phyloP scores from a whole-genome alignment of 2,113 vertebrate species.

The Cyrtonyx montezumae region DNA sequence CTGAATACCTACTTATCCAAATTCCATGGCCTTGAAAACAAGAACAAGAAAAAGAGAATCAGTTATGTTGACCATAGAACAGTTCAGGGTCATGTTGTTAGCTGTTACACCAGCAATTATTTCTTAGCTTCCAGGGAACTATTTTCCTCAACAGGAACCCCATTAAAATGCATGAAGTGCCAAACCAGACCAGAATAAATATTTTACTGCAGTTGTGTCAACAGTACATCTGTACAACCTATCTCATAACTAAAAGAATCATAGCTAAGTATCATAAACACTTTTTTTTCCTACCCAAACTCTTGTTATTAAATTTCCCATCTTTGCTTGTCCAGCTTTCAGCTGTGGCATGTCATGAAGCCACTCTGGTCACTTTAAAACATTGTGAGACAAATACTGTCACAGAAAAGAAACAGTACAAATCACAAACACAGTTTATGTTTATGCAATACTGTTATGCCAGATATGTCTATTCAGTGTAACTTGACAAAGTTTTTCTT shows the following conservation, averaged over 20 bases:
- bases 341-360: background rate
- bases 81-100: background rate
- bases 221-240: background rate
- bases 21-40: slow-evolving; percentile 87
- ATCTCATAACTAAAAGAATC: background rate
- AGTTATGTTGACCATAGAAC: background rate
- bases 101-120: background rate
- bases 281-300: rapidly evolving
- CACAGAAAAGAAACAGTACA: background rate
- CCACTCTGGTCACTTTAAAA: background rate
- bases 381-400: background rate
- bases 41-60: background rate
- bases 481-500: background rate
- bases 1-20: slow-evolving; percentile 81
- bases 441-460: background rate
- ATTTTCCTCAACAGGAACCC: background rate
- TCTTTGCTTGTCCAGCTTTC: background rate
- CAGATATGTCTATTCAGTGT: background rate
- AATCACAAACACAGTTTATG: background rate
- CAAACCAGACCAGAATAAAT: background rate
- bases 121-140: background rate
- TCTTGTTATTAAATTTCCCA: background rate
- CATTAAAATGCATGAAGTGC: background rate
- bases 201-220: background rate
- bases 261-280: background rate